Evolutionary conservation across 2,888 invertebrate genomes (phyloP).

Genomic region (Sceliomorpha sp.): DNA sequence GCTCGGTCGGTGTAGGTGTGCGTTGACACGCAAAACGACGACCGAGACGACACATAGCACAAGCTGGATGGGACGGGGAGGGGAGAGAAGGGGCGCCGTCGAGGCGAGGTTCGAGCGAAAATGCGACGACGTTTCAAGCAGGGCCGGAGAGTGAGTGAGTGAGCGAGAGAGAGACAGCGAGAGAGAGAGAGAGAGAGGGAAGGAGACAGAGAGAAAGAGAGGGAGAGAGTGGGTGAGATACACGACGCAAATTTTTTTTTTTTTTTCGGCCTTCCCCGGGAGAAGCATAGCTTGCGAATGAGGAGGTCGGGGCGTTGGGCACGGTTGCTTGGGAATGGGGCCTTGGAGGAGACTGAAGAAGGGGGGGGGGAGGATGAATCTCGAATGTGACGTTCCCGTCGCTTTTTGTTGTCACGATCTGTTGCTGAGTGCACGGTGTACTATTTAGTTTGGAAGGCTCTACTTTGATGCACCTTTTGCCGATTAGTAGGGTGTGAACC

Average conservation of each 20-base stretch:
- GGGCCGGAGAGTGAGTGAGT: slow-evolving; percentile 4
- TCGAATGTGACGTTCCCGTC: slow-evolving; percentile 65
- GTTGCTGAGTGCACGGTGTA: slow-evolving; percentile 67
- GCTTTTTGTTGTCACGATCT: slow-evolving; percentile 71
- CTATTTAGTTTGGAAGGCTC: slow-evolving; percentile 74
- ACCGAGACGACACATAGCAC: slow-evolving; percentile 9
- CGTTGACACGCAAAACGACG: slow-evolving; percentile 37
- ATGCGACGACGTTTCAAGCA: slow-evolving; percentile 40
- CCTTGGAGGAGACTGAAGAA: slow-evolving; percentile 53
- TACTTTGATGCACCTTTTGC: slow-evolving; percentile 57
- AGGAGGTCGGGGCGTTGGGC: slow-evolving; percentile 79
- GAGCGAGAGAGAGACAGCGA: neutral
- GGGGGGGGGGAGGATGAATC: slow-evolving; percentile 54
- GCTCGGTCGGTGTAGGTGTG: slow-evolving; percentile 31
- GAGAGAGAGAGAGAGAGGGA: neutral
- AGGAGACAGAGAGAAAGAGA: neutral
- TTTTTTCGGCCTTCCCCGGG: slow-evolving; percentile 10
- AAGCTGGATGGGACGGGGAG: slow-evolving; percentile 5
- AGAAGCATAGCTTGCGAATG: slow-evolving; percentile 70
- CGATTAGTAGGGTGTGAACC: slow-evolving; percentile 94
- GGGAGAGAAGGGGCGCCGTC: slow-evolving; percentile 24
- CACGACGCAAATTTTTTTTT: slow-evolving; percentile 2
- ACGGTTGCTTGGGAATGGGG: slow-evolving; percentile 57
- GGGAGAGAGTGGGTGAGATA: no score
- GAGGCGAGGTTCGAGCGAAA: slow-evolving; percentile 48